A percentile compares a stretch with the other conserved stretches of the same genome.
phyloP scores from a whole-genome alignment of 2,797 vertebrate genomes.

The Falco novaeseelandiae region DNA sequence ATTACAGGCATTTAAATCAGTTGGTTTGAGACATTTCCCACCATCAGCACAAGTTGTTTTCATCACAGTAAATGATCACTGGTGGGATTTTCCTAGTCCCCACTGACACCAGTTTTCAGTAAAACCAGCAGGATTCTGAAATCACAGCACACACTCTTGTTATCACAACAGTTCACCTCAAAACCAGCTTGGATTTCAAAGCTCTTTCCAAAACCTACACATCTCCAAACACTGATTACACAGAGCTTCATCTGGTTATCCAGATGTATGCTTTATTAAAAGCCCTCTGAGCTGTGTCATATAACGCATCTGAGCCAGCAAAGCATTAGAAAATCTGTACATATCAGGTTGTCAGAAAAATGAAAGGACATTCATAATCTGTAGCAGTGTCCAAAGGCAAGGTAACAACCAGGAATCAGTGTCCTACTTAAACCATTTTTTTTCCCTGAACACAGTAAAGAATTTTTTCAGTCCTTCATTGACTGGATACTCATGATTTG shows the following conservation, averaged over 20 bases:
- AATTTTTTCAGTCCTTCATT: not conserved
- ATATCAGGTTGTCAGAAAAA: not conserved
- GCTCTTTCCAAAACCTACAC: not conserved
- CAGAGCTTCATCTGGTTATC: not conserved
- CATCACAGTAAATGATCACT: not conserved
- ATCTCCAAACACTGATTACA: not conserved
- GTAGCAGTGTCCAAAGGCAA: not conserved
- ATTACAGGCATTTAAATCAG: not conserved
- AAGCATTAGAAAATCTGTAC: not conserved
- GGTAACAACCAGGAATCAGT: not conserved
- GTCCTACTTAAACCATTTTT: not conserved
- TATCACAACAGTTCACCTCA: not conserved
- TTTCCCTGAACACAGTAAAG: not conserved
- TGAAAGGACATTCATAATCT: not conserved
- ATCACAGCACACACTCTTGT: not conserved
- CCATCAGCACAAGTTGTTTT: not conserved
- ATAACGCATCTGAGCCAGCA: not conserved
- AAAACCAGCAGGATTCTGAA: not conserved
- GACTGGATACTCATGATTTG: not conserved
- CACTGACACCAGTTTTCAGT: not conserved
- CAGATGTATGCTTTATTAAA: not conserved
- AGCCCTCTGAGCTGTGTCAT: not conserved
- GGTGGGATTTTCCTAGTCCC: not conserved
- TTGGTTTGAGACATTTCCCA: not conserved
- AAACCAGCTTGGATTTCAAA: not conserved